phyloP scores from a whole-genome alignment of 2,113 vertebrate species.

The Neodontobutis hainanensis region DNA sequence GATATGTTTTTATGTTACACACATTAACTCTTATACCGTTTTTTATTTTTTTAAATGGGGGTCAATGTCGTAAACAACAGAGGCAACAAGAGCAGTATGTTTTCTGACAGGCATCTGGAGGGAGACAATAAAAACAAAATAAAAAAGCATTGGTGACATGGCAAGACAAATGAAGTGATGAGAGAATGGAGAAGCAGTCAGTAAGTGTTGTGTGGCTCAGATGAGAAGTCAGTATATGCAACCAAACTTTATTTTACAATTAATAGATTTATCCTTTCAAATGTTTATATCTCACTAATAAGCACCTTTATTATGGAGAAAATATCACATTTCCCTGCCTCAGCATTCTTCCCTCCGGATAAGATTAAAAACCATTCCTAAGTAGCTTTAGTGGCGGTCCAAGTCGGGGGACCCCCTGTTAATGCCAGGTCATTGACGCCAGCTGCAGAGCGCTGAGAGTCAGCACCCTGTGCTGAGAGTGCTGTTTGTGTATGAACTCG shows the following conservation, averaged over 20 bases:
- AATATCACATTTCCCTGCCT: slow-evolving; percentile 15
- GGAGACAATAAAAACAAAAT: slow-evolving; percentile 18
- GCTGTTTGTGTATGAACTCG: background rate
- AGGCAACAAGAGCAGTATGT: slow-evolving; percentile 38
- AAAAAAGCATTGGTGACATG: too few species aligned
- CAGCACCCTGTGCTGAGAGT: background rate
- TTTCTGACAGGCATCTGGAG: slow-evolving; percentile 32
- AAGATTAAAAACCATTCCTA: slow-evolving; percentile 25
- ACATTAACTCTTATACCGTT: slow-evolving; percentile 3
- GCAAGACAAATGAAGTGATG: too few species aligned
- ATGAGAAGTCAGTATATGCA: too few species aligned
- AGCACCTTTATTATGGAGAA: too few species aligned
- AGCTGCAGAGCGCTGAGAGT: slow-evolving; percentile 20
- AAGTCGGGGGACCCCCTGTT: slow-evolving; percentile 11
- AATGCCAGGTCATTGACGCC: slow-evolving; percentile 29
- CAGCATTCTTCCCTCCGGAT: slow-evolving; percentile 8
- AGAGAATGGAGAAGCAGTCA: too few species aligned
- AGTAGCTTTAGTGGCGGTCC: slow-evolving; percentile 7
- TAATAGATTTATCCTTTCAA: too few species aligned
- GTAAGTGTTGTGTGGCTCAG: too few species aligned
- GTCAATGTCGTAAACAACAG: slow-evolving; percentile 14
- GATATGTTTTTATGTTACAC: too few species aligned
- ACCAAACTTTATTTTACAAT: too few species aligned
- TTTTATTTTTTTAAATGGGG: slow-evolving; percentile 33
- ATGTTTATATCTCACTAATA: too few species aligned